These are phyloP conservation scores for Eucera pruinosa DNA, from an alignment of 2,888 invertebrate genomes.

Conservation along the genomic window DNA sequence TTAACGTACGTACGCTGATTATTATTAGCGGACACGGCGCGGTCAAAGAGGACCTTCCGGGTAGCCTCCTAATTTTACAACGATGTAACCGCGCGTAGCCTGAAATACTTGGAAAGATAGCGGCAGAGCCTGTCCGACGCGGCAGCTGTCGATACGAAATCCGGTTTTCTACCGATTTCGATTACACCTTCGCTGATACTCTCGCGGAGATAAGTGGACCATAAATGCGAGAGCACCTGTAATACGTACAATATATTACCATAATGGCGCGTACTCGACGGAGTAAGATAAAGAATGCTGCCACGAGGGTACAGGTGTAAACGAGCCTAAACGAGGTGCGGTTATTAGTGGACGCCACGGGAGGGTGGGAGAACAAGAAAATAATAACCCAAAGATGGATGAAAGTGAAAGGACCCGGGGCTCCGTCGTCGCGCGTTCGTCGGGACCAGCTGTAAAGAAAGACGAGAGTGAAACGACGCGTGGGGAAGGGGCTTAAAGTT, in stretches of 20 bases:
- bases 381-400: constrained; percentile 55
- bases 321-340: constrained; percentile 77
- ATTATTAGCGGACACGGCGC: not conserved
- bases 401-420: constrained; percentile 47
- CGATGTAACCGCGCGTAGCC: not conserved
- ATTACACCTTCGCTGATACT: constrained; percentile 51
- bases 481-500: constrained; percentile 10
- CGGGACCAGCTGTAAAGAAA: constrained; percentile 5
- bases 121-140: not conserved
- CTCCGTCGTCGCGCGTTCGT: not conserved
- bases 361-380: constrained; percentile 69
- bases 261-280: constrained; percentile 70
- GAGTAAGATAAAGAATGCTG: constrained; percentile 68
- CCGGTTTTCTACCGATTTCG: constrained; percentile 63
- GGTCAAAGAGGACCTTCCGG: not conserved
- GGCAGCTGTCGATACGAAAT: constrained; percentile 62
- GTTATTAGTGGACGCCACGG: constrained; percentile 77
- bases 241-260: constrained; percentile 74
- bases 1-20: not conserved
- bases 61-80: constrained; percentile 36
- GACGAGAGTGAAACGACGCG: constrained; percentile 4
- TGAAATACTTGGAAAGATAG: not conserved
- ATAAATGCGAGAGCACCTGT: constrained; percentile 59
- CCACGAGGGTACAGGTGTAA: constrained; percentile 77
- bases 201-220: constrained; percentile 59